Conservation (phyloP, 2,113 vertebrate species). For the Tricholaema leucomelas region DNA sequence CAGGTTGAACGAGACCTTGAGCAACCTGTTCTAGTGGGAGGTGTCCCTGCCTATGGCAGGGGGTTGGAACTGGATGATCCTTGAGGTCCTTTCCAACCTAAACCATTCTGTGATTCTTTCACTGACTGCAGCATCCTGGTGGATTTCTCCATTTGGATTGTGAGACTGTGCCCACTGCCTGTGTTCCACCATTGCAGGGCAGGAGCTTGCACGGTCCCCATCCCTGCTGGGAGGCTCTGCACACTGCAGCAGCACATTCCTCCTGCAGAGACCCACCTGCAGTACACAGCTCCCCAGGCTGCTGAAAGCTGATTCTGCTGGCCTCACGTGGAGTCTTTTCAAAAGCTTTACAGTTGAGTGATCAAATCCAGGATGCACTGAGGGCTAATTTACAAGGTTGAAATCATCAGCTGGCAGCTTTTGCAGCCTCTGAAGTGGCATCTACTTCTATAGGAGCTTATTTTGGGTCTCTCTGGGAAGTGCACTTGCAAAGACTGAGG, state of each 20-base stretch:
- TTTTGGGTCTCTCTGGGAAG: neutral
- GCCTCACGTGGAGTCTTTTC: neutral
- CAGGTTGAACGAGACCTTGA: no score
- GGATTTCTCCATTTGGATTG: rapidly evolving
- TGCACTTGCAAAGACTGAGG: neutral
- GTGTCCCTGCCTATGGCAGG: no score
- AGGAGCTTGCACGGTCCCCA: neutral
- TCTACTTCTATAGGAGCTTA: neutral
- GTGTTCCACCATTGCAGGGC: neutral
- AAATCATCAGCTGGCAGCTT: neutral
- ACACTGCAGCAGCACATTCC: rapidly evolving
- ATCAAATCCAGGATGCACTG: neutral
- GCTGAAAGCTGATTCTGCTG: neutral
- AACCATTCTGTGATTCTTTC: no score
- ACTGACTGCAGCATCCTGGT: neutral
- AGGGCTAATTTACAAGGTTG: neutral
- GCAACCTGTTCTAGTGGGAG: no score
- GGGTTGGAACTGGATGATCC: no score
- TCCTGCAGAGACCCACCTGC: neutral
- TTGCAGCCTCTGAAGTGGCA: neutral
- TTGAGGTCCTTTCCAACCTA: no score
- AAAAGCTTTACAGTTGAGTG: neutral
- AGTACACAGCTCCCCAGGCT: neutral
- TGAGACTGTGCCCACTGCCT: neutral
- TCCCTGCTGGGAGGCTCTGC: neutral